These are phyloP conservation scores for Harpagifer antarcticus DNA, from an alignment of 2,797 vertebrate genomes.

Conservation along the genomic window DNA sequence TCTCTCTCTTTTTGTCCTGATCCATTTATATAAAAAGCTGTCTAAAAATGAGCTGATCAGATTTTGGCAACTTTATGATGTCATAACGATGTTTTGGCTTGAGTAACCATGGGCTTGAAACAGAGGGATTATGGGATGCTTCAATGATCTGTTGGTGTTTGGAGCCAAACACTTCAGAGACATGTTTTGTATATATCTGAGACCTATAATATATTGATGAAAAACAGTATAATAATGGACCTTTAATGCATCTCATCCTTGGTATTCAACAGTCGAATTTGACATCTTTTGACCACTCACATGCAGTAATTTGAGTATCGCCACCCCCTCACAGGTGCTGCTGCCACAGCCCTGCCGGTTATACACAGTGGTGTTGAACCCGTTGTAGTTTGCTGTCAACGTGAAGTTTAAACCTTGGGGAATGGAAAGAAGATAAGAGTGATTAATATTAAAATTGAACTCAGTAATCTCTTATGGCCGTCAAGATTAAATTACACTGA, in stretches of 20 bases:
- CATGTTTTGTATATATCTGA: too few relatives aligned
- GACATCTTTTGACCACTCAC: slow-evolving; percentile 82
- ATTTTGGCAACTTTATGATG: too few relatives aligned
- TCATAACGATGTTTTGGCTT: too few relatives aligned
- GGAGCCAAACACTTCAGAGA: too few relatives aligned
- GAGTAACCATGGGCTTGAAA: too few relatives aligned
- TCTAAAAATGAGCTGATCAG: too few relatives aligned
- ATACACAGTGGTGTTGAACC: slow-evolving; percentile 84
- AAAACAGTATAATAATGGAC: too few relatives aligned
- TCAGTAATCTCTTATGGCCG: background rate
- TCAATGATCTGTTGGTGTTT: too few relatives aligned
- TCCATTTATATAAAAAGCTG: too few relatives aligned
- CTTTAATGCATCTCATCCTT: background rate
- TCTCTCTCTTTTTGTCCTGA: too few relatives aligned
- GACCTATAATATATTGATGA: too few relatives aligned
- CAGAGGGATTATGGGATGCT: too few relatives aligned
- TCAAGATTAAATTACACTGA: slow-evolving; percentile 19
- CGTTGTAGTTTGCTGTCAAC: slow-evolving; percentile 81
- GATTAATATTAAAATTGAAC: slow-evolving; percentile 17
- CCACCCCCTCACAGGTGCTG: slow-evolving; percentile 93
- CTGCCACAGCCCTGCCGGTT: slow-evolving; percentile 89
- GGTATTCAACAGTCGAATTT: background rate
- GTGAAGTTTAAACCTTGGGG: slow-evolving; percentile 82
- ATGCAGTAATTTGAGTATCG: slow-evolving; percentile 88
- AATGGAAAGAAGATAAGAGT: slow-evolving; percentile 42